Base-by-base conservation (phyloP, 2,888 invertebrate species). In the Plebejus anna region DNA sequence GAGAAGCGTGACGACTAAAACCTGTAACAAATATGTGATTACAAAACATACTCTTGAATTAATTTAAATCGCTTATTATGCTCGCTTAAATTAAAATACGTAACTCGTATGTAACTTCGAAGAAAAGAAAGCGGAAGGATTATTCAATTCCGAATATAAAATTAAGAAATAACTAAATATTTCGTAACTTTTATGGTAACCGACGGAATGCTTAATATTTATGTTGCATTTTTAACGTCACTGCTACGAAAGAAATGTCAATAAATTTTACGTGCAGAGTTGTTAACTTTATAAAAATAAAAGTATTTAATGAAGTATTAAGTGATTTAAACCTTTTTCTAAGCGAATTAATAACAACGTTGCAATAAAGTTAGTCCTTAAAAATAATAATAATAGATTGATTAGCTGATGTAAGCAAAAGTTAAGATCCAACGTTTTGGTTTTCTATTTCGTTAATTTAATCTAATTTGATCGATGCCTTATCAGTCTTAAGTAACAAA, bases 1-100 rank as follows among this genome's bases (percentile, higher is more conserved):
- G 80, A 92, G 82, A 76, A 91, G 85, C 82, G 89, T 85, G 79
- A 90, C 82, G 82, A 92, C 87, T 85, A 86, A 83, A 81, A 92
- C 88, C 94, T 94, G 90, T 55, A 89, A 70, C 78, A 75, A 81
- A 77, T 70, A 73, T 78, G 80, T 75, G 28, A 71, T 71, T n/a
- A 57, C 75, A 76, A 61, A 75, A 71, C 75, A 61, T 16, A 76
- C 16, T 5, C 73, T 32, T 51, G 55, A 28, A 28, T 47, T 51
- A 55, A 55, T 66, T 66, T 36, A 32, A 66, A 66, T 66, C 5
- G 66, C 1, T 11, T 32, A 66, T 66, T 66, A 66, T 66, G 13
- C 66, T 66, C 22, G 66, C 32, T 66, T 36, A 66, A 66, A 66
- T 32, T 16, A 66, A 28, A 61, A 32, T 66, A 70, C 38, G 38